phyloP scores from a whole-genome alignment of 2,113 vertebrate genomes.

The Ahaetulla prasina region DNA sequence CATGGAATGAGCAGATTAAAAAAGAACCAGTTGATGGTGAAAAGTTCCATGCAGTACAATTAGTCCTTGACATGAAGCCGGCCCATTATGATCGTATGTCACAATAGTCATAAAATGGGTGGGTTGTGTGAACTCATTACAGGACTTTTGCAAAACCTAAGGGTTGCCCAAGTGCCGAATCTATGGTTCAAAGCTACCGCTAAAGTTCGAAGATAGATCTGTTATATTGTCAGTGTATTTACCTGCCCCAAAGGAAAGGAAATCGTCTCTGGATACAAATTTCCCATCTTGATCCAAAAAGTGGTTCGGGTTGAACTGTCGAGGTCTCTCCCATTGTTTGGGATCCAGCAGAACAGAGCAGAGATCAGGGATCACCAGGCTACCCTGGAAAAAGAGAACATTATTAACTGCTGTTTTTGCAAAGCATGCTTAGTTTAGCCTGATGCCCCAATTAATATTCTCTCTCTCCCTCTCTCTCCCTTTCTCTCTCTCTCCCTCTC shows the following conservation, averaged over 20 bases:
- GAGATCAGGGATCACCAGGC: slow-evolving; percentile 59
- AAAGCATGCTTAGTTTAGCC: not conserved
- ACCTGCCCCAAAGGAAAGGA: slow-evolving; percentile 68
- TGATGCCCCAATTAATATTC: not conserved
- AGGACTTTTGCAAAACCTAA: not conserved
- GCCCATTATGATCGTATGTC: not conserved
- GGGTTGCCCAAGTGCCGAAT: not conserved
- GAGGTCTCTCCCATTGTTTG: slow-evolving; percentile 60
- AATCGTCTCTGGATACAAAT: slow-evolving; percentile 57
- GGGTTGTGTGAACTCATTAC: not conserved
- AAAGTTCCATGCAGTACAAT: not conserved
- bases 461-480: too few relatives aligned
- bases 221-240: not conserved
- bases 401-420: not conserved
- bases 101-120: not conserved
- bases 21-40: not conserved
- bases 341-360: slow-evolving; percentile 60
- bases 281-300: slow-evolving; percentile 66
- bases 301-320: slow-evolving; percentile 60
- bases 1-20: not conserved
- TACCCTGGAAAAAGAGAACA: slow-evolving; percentile 48
- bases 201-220: not conserved
- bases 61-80: not conserved
- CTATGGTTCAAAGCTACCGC: not conserved
- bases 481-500: too few relatives aligned